Evolutionary conservation across 2,888 invertebrate genomes (phyloP), one percentile per base, ranked within the genome.

Genomic region (Cantharis rustica): DNA sequence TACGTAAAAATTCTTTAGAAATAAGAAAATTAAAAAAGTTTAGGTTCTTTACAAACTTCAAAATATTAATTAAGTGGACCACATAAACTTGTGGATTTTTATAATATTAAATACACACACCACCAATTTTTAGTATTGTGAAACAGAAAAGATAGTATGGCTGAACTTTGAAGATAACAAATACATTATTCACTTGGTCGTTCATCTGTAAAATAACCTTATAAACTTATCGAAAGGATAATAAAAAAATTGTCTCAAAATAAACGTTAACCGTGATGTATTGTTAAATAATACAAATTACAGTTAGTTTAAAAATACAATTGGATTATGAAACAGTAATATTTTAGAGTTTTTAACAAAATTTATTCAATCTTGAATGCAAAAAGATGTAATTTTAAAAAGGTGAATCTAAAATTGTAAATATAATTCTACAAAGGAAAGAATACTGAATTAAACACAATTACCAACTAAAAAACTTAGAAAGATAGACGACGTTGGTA

Each of bases 81-180:
- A n/a, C n/a, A n/a, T 7, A 47, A n/a, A 7, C 5, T 31, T 31
- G n/a, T 47, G 47, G 23, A 23, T 23, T 47, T 47, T n/a, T 47
- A n/a, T 47, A n/a, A n/a, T 47, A 47, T 47, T 47, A 47, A 47
- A 47, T 47, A 13, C 47, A 47, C 47, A 47, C 13, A 47, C 47
- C 47, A 47, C 47, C 47, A 47, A n/a, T 47, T n/a, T 47, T 47
- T 47, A 47, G 47, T 47, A 47, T n/a, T 47, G 47, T 47, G 47
- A 47, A 47, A 47, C 47, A 47, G n/a, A 66, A n/a, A 66, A 66
- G 64, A 66, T 66, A 66, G 64, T n/a, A 20, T 23, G 64, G 23
- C 79, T 85, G 85, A 80, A 81, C 82, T 79, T 80, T 47, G 31
- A 80, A 84, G 84, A 85, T 85, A 85, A 83, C 83, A 77, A 76